These are phyloP conservation scores for Pampusana beccarii DNA, from an alignment of 2,113 vertebrate species.

Conservation along the genomic window DNA sequence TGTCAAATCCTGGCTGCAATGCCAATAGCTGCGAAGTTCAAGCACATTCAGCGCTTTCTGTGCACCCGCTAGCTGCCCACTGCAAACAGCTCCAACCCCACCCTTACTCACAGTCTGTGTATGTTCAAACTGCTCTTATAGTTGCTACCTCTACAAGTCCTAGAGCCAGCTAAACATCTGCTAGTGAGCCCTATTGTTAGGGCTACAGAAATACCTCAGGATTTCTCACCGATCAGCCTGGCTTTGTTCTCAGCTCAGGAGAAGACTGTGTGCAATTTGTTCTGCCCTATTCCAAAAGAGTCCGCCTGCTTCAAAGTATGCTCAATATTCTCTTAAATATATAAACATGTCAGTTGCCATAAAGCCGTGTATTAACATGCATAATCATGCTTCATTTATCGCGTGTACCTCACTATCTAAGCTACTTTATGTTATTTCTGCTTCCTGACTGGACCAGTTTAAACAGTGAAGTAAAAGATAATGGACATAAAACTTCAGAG, in stretches of 20 bases:
- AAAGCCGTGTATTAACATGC: background rate
- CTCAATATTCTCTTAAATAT: background rate
- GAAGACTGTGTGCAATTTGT: background rate
- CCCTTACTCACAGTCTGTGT: background rate
- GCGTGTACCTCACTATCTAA: background rate
- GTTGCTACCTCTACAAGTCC: background rate
- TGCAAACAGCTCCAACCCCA: background rate
- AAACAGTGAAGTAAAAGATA: background rate
- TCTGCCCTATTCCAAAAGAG: background rate
- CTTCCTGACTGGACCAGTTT: background rate
- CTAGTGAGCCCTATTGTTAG: slow-evolving; percentile 4
- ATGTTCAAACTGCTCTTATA: background rate
- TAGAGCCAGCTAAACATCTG: background rate
- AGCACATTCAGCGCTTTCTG: rapidly evolving
- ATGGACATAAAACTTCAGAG: background rate
- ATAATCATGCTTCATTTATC: background rate
- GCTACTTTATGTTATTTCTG: background rate
- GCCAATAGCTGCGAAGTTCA: background rate
- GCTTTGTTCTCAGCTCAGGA: slow-evolving; percentile 17
- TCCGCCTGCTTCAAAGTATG: background rate
- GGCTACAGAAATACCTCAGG: background rate
- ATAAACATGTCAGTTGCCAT: background rate
- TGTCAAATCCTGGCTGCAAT: too few species aligned
- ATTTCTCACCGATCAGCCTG: background rate
- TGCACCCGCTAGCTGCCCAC: background rate